Base-by-base conservation (phyloP, 2,113 vertebrate species). In the Hirundichthys speculiger region DNA sequence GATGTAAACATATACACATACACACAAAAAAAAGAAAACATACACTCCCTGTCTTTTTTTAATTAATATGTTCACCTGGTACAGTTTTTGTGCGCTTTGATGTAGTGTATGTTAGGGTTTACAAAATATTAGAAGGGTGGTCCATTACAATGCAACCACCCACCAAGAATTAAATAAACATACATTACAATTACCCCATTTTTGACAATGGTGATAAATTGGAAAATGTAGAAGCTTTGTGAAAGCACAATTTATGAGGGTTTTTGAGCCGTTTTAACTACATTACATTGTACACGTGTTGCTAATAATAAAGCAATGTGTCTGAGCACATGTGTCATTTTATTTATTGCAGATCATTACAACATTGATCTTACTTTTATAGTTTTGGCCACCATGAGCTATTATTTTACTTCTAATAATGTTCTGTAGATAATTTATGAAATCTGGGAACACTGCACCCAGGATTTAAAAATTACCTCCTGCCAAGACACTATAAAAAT, bases 1-100 rank as follows among this genome's bases (percentile, higher is more conserved):
- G 39, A 56, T 27, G 4, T 51, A 67, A 49, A 73, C 19, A 40
- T 25, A 48, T n/a, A 38, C 15, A n/a, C n/a, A n/a, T n/a, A n/a
- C n/a, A n/a, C n/a, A n/a, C n/a, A n/a, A n/a, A n/a, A n/a, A n/a
- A n/a, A n/a, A n/a, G 4, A 54, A 67, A 49, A 73, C 19, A 40
- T 25, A 48, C 21, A 38, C 15, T 19, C 43, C 43, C 8, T 45
- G 30, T 34, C 43, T 19, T 45, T 19, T 45, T 19, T 18, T 19
- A n/a, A 18, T 45, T 3, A 45, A 18, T n/a, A 18, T 4, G 18
- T 11, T 2, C 27, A 34, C 16, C 9, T 52, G 25, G 21, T 25
- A n/a, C 9, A 27, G 18, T n/a, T 7, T 52, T 18, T 34, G 30
- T 4, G 27, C 4, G 30, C 30, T 52, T 51, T n/a, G 49, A 27